Evolutionary conservation across 2,797 vertebrate genomes (phyloP), one percentile per base, ranked within the genome.

Genomic region (Oryzias dopingdopingensis): DNA sequence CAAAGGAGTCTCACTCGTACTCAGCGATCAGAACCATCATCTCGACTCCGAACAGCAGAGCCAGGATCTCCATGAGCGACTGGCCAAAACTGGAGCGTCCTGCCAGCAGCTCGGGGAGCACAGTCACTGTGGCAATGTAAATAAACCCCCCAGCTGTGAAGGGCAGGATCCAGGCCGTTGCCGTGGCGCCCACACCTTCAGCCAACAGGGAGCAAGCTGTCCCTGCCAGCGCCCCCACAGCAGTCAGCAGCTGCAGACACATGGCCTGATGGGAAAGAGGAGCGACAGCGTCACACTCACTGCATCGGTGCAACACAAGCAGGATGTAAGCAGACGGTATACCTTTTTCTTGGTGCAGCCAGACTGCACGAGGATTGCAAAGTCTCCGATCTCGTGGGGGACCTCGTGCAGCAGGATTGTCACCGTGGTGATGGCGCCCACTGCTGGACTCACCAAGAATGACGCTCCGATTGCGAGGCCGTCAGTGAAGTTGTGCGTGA

Each of bases 21-120:
- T 94, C 94, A 0, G 94, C 94, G n/a, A 97, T 97, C 74, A 95
- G 79, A 40, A 96, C 93, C 95, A 97, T 97, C 95, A 96, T 96
- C 66, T 88, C 82, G 0, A 96, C 93, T 0, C 95, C 95, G 0
- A 93, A 91, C 52, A 97, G 80, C 66, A 97, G 78, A 0, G 94
- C 94, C 18, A 94, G 73, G 1, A 96, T 92, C 88, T 96, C 93
- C 86, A 94, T 72, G n/a, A 95, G 65, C 0, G 95, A 95, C 68
- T 95, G 95, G 40, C 89, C 65, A 1, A 93, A 92, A 6, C 91
- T 91, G 0, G 93, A 91, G 67, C 89, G 89, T 3, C 95, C 95
- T 3, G 85, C 91, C 78, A 97, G 86, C 62, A 97, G 92, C 76
- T 96, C 94, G 0, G 95, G 95, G 22, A 97, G 88, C 62, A 97